Base-by-base conservation (phyloP, 2,113 vertebrate genomes). In the Clupea harengus region DNA sequence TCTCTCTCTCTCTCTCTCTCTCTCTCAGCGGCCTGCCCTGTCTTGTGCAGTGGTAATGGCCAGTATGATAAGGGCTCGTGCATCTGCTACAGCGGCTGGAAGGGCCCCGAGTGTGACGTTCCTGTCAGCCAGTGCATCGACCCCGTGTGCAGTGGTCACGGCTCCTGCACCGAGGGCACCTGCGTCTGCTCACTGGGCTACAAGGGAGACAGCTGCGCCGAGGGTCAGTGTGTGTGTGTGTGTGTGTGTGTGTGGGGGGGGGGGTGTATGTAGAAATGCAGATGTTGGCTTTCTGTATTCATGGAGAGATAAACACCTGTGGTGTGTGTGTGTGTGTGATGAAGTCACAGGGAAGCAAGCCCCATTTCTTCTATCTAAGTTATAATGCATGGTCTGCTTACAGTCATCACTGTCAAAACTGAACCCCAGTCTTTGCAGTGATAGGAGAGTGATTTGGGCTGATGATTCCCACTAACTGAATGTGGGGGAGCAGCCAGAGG, bases 11-110 rank as follows among this genome's bases (percentile, higher is more conserved):
- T 52, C 50, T 28, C 67, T 32, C 25, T 32, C 25, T 72, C 25
- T 72, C 64, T 80, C 81, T 47, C 91, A 85, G 98, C 96, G 84
- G 98, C 98, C 25, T 99, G 98, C 92, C 98, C 98, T 0, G 98
- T 99, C 81, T 95, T 99, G 83, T 99, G 98, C 94, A 99, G 98
- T 60, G 98, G 98, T 87, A 99, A 99, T 4, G 98, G 98, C 86
- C 98, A 99, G 7, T 99, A 99, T 91, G 97, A 98, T 64, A 99
- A 99, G 92, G 98, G 98, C 88, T 96, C 96, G 6, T 99, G 98
- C 91, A 94, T 97, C 83, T 99, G 98, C 93, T 99, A 98, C 96
- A 99, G 97, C 46, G 98, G 98, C 91, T 99, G 98, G 98, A 99
- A 99, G 92, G 98, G 98, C 0, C 95, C 98, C 0, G 98, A 99